A percentile compares a stretch with the other conserved stretches of the same genome.
Evolutionary conservation across 1,140 invertebrate genomes (phyloP).

Genomic region (Nylanderia fulva): DNA sequence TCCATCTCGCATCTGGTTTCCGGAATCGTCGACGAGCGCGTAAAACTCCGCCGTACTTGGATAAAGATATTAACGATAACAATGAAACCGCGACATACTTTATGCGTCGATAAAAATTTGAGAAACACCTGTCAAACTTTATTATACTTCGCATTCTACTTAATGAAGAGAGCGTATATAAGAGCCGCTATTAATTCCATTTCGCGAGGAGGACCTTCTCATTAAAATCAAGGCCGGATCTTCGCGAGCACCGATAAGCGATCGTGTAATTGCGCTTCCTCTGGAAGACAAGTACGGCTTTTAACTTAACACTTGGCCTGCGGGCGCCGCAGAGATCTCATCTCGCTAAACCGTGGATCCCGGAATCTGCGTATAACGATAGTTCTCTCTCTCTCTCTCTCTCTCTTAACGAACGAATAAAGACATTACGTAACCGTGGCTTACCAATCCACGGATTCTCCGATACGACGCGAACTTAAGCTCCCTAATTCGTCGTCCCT

Average conservation of each 20-base stretch:
- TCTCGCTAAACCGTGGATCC: slow-evolving; percentile 28
- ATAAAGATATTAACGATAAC: slow-evolving; percentile 27
- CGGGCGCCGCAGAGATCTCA: slow-evolving; percentile 31
- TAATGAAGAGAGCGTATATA: slow-evolving; percentile 1
- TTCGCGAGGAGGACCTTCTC: slow-evolving; percentile 9
- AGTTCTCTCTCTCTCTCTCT: no score
- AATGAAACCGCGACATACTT: neutral
- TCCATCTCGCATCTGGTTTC: slow-evolving; percentile 6
- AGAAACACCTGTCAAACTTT: slow-evolving; percentile 7
- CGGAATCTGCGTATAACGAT: neutral
- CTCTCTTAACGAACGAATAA: neutral
- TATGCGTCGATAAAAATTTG: neutral
- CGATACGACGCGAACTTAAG: neutral
- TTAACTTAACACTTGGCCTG: neutral
- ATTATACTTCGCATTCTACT: slow-evolving; percentile 17
- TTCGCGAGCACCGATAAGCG: slow-evolving; percentile 20
- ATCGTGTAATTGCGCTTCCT: slow-evolving; percentile 40
- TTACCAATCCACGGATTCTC: neutral
- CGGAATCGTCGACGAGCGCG: neutral
- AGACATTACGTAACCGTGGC: slow-evolving; percentile 34
- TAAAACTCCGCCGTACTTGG: neutral
- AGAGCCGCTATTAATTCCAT: slow-evolving; percentile 18
- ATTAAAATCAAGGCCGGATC: slow-evolving; percentile 18
- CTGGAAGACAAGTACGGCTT: slow-evolving; percentile 8
- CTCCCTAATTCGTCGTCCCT: slow-evolving; percentile 67